Base-by-base conservation (phyloP, 1,140 invertebrate species). In the Diplogasteroides magnus region DNA sequence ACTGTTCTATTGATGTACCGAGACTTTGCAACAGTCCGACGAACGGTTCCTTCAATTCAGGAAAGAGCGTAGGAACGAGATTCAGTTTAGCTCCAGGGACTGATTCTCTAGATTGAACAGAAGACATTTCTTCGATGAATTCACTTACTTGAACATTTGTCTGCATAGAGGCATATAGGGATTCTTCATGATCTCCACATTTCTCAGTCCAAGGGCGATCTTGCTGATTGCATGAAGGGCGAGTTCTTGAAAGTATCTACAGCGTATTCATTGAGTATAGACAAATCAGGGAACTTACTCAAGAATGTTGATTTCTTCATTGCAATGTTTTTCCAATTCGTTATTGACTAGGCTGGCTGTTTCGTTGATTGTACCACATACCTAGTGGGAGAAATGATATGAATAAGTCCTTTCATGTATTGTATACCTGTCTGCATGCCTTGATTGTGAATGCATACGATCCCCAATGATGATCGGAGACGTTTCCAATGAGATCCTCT, bases 131-230 rank as follows among this genome's bases (percentile, higher is more conserved):
- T 6, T 48, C 19, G 37, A n/a, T n/a, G n/a, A n/a, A n/a, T 48
- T 19, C 37, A 48, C 6, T 19, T 19, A 11, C 19, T 6, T 11
- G 37, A 48, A 48, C 19, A 48, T 48, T 48, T 48, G 37, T 48
- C 37, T 48, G 37, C 37, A 48, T 19, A 48, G 19, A 11, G 6
- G 6, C 37, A 48, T 48, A 19, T 11, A 19, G 6, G 67, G 67
- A 27, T 68, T 68, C 6, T 68, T 68, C 58, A 68, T 61, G 23
- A 68, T 68, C 31, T 68, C 32, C 1, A 60, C 31, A 28, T 61
- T 28, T 19, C 32, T 61, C 32, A 61, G 60, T 19, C 67, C 67
- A 23, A 68, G 28, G 15, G 67, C 59, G 48, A 68, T 62, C 1
- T 60, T 58, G 27, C 60, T 28, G 19, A 68, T 68, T 23, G 61